phyloP scores from a whole-genome alignment of 92 coral and sea anemone species.

The Parazoanthus atlanticus region DNA sequence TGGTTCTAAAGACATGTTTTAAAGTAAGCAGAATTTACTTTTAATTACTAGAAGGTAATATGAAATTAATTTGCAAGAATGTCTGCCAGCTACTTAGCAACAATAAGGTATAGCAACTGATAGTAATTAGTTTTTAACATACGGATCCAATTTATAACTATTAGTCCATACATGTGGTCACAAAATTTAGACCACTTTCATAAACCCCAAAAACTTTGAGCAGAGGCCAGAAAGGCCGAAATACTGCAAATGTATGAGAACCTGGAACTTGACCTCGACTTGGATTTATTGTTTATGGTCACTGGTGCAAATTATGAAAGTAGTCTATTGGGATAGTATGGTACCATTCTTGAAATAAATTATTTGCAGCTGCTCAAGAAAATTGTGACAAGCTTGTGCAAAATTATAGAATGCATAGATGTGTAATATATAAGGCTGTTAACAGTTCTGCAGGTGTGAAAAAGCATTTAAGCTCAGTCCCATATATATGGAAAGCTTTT shows the following conservation, averaged over 20 bases:
- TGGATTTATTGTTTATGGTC: too few species aligned
- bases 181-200: too few species aligned
- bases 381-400: too few species aligned
- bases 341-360: neutral
- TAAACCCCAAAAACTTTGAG: too few species aligned
- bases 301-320: too few species aligned
- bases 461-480: neutral
- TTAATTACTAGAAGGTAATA: neutral
- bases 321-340: too few species aligned
- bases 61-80: too few species aligned
- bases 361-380: neutral
- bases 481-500: neutral
- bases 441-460: neutral
- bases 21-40: neutral
- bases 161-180: neutral
- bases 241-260: too few species aligned
- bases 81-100: neutral
- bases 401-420: too few species aligned
- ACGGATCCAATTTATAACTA: neutral
- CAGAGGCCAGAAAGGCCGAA: too few species aligned
- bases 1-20: neutral
- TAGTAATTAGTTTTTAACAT: neutral
- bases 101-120: neutral
- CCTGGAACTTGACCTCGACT: too few species aligned
- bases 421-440: neutral